Evolutionary conservation across 2,888 invertebrate species (phyloP), one percentile per base, ranked within the genome.

Genomic region (Sminthurinus aureus): DNA sequence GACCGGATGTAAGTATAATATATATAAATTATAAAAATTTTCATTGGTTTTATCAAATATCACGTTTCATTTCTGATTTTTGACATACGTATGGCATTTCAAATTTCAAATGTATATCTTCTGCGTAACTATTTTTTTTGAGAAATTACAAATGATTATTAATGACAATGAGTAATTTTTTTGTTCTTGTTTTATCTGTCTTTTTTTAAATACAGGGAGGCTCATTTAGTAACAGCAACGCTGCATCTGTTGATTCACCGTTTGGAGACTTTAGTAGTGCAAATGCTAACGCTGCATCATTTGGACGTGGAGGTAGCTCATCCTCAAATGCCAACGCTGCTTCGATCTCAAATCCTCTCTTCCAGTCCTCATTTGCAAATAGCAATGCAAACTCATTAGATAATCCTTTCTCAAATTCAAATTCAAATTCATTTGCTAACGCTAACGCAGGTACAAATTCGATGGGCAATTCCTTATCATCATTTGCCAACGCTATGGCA

Each of bases 361-460:
- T 73, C 8, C 11, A 22, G 9, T 66, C 64, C 13, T 73, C 81
- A 71, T 81, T 73, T 52, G 81, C 81, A 0, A 73, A 73, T 81
- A 58, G 73, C 13, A 71, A 81, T 26, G 73, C 73, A 51, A 81
- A 81, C 20, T 75, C 75, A 15, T 3, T 51, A 4, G 22, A 6
- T 0, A 74, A n/a, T 69, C 69, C 69, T 22, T 69, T 69, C n/a
- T 69, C 69, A 71, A 71, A 71, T 71, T 26, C 15, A 1, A 71
- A 71, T 71, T 71, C 71, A 22, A 11, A 11, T 15, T 69, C 69
- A n/a, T 15, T 15, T 58, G 15, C 13, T 15, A 58, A 58, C 9
- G 15, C 58, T 58, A 15, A 13, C 9, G 13, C 58, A 18, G 18
- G 18, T 2, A 13, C 15, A 15, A 58, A 58, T 58, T 58, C 58